These are phyloP conservation scores for Cheiracanthium punctorium DNA, from an alignment of 2,888 invertebrate genomes.

Conservation along the genomic window DNA sequence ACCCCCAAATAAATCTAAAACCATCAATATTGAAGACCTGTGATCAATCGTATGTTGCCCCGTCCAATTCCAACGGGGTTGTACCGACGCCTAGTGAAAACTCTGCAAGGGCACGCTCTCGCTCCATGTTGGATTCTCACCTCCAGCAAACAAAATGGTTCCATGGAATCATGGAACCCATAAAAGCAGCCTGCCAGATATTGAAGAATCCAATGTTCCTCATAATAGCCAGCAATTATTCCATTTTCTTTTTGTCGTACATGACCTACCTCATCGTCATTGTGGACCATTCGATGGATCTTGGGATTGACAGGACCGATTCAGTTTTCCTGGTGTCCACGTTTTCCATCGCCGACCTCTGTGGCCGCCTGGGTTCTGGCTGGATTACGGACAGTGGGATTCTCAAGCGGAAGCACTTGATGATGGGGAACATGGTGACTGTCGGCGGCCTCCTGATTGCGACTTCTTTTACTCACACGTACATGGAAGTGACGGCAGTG, in stretches of 20 bases:
- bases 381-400: slow-evolving; percentile 69
- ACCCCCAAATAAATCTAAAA: slow-evolving; percentile 48
- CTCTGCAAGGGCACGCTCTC: neutral
- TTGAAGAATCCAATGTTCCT: slow-evolving; percentile 60
- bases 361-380: slow-evolving; percentile 71
- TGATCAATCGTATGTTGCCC: neutral
- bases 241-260: slow-evolving; percentile 61
- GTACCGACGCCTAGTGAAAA: neutral
- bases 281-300: slow-evolving; percentile 70
- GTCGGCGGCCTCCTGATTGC: slow-evolving; percentile 40
- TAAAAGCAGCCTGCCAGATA: slow-evolving; percentile 32
- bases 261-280: slow-evolving; percentile 71
- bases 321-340: slow-evolving; percentile 69
- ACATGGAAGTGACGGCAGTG: slow-evolving; percentile 38
- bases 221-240: slow-evolving; percentile 64
- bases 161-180: slow-evolving; percentile 28
- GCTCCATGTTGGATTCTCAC: neutral
- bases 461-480: slow-evolving; percentile 52
- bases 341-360: slow-evolving; percentile 70
- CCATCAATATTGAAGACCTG: neutral
- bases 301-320: slow-evolving; percentile 56
- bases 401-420: slow-evolving; percentile 53
- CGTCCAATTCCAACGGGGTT: neutral
- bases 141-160: neutral
- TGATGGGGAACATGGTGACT: slow-evolving; percentile 60